Evolutionary conservation across 2,888 invertebrate genomes (phyloP).

Genomic region (Drosophila crucigera): DNA sequence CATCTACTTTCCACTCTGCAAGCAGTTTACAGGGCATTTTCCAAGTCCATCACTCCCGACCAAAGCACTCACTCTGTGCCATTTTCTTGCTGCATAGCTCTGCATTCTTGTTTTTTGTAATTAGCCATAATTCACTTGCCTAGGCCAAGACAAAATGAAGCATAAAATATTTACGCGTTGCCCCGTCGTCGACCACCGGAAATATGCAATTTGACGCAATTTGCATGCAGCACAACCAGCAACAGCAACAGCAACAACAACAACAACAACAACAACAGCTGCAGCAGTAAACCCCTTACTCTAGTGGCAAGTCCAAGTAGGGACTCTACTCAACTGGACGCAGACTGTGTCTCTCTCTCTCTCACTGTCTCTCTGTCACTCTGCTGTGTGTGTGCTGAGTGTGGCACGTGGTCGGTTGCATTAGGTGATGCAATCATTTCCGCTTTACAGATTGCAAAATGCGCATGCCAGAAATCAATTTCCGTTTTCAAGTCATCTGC

Average conservation of each 20-base stretch:
- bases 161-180: constrained; percentile 76
- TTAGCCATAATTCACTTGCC: constrained; percentile 80
- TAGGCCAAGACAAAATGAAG: constrained; percentile 77
- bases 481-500: constrained; percentile 60
- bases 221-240: constrained; percentile 65
- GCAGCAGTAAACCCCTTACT: constrained; percentile 9
- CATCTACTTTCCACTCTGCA: background rate
- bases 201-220: constrained; percentile 80
- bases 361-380: background rate
- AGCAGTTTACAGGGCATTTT: background rate
- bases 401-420: constrained; percentile 71
- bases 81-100: constrained; percentile 10
- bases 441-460: constrained; percentile 69
- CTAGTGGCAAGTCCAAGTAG: background rate
- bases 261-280: constrained; percentile 4
- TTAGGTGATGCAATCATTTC: constrained; percentile 78
- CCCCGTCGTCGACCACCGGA: constrained; percentile 65
- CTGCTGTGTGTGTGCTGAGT: constrained; percentile 4
- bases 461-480: constrained; percentile 73
- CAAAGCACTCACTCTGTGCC: background rate
- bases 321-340: background rate
- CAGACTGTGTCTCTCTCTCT: background rate
- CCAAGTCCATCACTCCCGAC: background rate
- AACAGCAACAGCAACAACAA: background rate
- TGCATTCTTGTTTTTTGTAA: constrained; percentile 60